These are phyloP conservation scores for Coregonus ussuriensis DNA, from an alignment of 2,797 vertebrate species.

Conservation along the genomic window DNA sequence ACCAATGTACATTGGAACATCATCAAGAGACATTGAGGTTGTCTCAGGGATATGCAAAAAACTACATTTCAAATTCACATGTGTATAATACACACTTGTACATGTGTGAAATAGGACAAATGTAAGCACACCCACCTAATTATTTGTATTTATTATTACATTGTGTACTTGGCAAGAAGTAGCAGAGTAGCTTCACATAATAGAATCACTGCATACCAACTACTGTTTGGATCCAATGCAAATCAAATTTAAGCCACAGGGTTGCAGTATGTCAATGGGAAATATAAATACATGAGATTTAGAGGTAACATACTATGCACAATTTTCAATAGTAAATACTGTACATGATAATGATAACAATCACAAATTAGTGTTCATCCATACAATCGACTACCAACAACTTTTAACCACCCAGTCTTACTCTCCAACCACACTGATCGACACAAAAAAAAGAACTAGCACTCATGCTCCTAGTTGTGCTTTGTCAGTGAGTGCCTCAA, in stretches of 20 bases:
- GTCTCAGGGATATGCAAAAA: conserved; percentile 13
- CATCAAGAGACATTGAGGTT: conserved; percentile 54
- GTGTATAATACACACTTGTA: too few relatives aligned
- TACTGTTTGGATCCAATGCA: conserved; percentile 11
- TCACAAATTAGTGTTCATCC: not conserved
- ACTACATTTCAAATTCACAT: too few relatives aligned
- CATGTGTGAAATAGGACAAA: too few relatives aligned
- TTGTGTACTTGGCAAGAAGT: not conserved
- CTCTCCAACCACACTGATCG: not conserved
- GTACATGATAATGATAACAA: conserved; percentile 20
- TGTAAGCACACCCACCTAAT: too few relatives aligned
- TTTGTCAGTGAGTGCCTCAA: not conserved
- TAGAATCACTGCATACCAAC: conserved; percentile 6
- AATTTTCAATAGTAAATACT: conserved; percentile 10
- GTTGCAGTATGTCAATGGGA: conserved; percentile 27
- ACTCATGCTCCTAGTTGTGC: not conserved
- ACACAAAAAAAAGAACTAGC: not conserved
- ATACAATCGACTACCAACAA: not conserved
- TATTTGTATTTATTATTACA: not conserved
- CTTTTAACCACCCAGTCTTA: not conserved
- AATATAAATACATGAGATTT: conserved; percentile 32
- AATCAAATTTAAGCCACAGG: not conserved
- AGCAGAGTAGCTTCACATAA: not conserved
- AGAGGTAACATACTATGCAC: conserved; percentile 19
- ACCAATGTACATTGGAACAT: conserved; percentile 42